phyloP scores from a whole-genome alignment of 2,113 vertebrate species.

The Anguilla rostrata region DNA sequence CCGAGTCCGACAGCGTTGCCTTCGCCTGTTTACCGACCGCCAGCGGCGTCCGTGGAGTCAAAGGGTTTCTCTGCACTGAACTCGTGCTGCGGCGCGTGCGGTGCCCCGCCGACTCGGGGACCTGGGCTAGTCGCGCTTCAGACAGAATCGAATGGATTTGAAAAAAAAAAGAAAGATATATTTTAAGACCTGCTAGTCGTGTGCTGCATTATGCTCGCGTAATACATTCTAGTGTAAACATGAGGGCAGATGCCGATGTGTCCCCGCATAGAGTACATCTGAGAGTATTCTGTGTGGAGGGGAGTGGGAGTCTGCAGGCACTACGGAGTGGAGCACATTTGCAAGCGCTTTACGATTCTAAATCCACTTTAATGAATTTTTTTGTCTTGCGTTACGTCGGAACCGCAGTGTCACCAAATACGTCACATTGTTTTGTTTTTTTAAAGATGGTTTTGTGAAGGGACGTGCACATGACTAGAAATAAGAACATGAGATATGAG shows the following conservation, averaged over 20 bases:
- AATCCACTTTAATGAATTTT: constrained; percentile 72
- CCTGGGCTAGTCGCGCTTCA: background rate
- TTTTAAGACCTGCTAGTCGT: background rate
- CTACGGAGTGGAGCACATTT: constrained; percentile 41
- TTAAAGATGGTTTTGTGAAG: background rate
- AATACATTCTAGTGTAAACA: background rate
- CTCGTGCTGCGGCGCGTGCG: background rate
- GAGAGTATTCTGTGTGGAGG: background rate
- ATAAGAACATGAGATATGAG: background rate
- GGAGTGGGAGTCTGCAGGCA: constrained; percentile 28
- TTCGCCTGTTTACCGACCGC: background rate
- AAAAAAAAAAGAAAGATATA: too few relatives aligned
- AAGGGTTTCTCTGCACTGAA: background rate
- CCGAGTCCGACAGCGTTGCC: background rate
- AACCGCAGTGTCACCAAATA: constrained; percentile 48
- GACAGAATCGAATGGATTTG: constrained; percentile 18
- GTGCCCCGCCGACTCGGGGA: background rate
- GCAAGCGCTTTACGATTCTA: constrained; percentile 55
- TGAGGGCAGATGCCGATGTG: constrained; percentile 16
- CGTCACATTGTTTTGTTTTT: constrained; percentile 41
- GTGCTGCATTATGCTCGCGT: constrained; percentile 14
- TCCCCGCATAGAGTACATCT: background rate
- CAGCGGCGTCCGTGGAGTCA: background rate
- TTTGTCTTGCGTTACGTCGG: constrained; percentile 60
- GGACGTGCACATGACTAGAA: background rate